A percentile compares a stretch with the other conserved stretches of the same genome.
Conservation (phyloP, 2,113 vertebrate species). For the Ameiurus melas region DNA sequence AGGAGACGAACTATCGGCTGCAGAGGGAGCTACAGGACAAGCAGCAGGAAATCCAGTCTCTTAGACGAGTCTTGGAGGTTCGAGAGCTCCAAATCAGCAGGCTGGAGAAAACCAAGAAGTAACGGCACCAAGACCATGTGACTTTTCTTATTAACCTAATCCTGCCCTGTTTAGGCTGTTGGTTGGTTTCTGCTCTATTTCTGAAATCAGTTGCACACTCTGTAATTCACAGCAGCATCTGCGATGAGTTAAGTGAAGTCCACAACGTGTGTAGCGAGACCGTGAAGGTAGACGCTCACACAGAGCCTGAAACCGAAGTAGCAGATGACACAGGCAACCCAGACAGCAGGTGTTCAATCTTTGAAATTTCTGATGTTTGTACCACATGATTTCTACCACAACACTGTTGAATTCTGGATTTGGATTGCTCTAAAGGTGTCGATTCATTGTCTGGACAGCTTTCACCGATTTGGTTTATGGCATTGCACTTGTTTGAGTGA, state of each 20-base stretch:
- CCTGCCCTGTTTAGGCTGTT: not conserved
- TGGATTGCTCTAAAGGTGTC: not conserved
- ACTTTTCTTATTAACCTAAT: no score
- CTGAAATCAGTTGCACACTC: not conserved
- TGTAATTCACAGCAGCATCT: not conserved
- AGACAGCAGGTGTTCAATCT: not conserved
- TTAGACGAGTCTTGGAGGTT: slow-evolving; percentile 77
- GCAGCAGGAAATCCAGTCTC: slow-evolving; percentile 77
- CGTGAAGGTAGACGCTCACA: not conserved
- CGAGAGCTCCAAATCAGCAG: slow-evolving; percentile 75
- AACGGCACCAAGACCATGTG: not conserved
- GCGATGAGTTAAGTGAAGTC: not conserved
- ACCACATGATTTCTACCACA: not conserved
- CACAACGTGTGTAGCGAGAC: not conserved
- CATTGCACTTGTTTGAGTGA: not conserved
- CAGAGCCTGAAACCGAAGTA: not conserved
- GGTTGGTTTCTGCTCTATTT: not conserved
- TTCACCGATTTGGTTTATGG: not conserved
- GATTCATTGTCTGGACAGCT: not conserved
- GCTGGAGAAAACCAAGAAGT: slow-evolving; percentile 78
- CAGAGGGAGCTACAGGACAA: slow-evolving; percentile 84
- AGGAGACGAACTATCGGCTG: slow-evolving; percentile 84
- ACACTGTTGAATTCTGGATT: not conserved
- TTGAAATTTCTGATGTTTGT: not conserved
- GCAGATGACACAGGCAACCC: not conserved